Evolutionary conservation across 2,888 invertebrate genomes (phyloP), one percentile per base, ranked within the genome.

Genomic region (Dynastes grantii): DNA sequence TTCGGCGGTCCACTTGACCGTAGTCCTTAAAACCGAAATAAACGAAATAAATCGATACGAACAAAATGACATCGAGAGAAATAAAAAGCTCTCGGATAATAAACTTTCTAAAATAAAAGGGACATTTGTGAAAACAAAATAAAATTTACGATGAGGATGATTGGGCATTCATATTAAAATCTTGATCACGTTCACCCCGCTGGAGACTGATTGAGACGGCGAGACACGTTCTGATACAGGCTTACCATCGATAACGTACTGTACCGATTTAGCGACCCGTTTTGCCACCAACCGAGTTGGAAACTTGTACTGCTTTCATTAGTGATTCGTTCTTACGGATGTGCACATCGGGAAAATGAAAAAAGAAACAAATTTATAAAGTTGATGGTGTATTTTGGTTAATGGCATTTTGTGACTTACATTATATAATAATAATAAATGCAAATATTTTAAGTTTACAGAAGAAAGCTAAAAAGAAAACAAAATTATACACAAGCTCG

Each of bases 261-360:
- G 70, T 76, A 76, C 81, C 80, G 80, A 80, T 80, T 81, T 79
- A 79, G 79, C 81, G 79, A 78, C 76, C 75, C 78, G 79, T 81
- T 81, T 78, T 79, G 76, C 79, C 81, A 79, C 79, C 81, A 81
- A 78, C 79, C 75, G 79, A 77, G 79, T 55, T 76, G 73, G 73
- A 81, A 79, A 79, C 77, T 78, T 63, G 81, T 55, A 63, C 75
- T 73, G 45, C 68, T 29, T 78, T 81, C 75, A 58, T 81, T 80
- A 73, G 76, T 79, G 75, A 79, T 79, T 68, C 73, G 75, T 71
- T 75, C 51, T 22, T 53, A 51, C 51, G 51, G 51, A 68, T 68
- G 16, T 65, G 65, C 40, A 9, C 2, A 37, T 65, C 22, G 22
- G 22, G 22, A 45, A 45, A 65, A 13, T 9, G 13, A 16, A 40